phyloP scores from a whole-genome alignment of 2,888 invertebrate genomes.

The Chrysopilus asiliformis region DNA sequence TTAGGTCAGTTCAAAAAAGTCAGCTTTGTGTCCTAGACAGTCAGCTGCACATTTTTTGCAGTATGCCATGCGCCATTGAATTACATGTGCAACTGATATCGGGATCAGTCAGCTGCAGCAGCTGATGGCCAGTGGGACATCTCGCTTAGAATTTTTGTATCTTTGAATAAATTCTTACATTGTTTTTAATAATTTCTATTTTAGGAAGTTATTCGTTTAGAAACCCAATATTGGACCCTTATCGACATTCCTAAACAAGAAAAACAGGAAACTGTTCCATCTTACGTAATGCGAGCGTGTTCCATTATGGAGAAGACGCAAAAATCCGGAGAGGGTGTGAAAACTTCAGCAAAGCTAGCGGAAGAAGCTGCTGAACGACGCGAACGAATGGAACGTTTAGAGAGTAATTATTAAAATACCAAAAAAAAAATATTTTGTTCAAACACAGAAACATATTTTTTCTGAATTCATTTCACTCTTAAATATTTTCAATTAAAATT shows the following conservation, averaged over 20 bases:
- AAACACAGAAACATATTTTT: slow-evolving; percentile 13
- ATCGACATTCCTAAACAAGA: slow-evolving; percentile 89
- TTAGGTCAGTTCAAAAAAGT: too few species aligned
- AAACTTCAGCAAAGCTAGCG: slow-evolving; percentile 68
- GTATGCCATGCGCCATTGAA: too few species aligned
- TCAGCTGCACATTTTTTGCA: too few species aligned
- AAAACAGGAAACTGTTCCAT: slow-evolving; percentile 85
- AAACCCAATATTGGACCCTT: slow-evolving; percentile 87
- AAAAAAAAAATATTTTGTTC: background rate
- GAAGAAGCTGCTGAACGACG: slow-evolving; percentile 76
- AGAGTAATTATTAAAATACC: slow-evolving; percentile 43
- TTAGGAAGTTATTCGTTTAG: slow-evolving; percentile 79
- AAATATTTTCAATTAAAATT: slow-evolving; percentile 2
- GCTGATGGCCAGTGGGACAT: too few species aligned
- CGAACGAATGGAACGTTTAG: slow-evolving; percentile 74
- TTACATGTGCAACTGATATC: too few species aligned
- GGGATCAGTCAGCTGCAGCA: too few species aligned
- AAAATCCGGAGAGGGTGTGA: slow-evolving; percentile 78
- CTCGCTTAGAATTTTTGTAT: too few species aligned
- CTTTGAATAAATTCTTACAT: too few species aligned
- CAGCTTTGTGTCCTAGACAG: too few species aligned
- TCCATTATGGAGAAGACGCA: slow-evolving; percentile 86
- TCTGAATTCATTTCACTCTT: slow-evolving; percentile 2
- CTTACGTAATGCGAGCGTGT: slow-evolving; percentile 81
- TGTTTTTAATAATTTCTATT: too few species aligned